Conservation (phyloP, 2,797 vertebrate species). For the Scolopax rusticola region DNA sequence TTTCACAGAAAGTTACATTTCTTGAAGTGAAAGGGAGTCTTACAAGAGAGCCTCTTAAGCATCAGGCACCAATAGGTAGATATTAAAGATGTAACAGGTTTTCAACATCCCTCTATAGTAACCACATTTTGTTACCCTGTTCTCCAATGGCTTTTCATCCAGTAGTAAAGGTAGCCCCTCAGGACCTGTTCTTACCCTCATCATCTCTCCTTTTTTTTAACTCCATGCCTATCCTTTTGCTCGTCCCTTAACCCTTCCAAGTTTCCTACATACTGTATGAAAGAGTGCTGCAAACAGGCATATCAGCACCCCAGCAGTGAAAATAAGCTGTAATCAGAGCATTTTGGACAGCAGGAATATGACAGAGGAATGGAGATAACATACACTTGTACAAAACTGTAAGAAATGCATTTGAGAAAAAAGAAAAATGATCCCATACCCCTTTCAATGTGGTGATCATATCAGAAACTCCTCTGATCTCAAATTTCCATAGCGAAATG, state of each 20-base stretch:
- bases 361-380: neutral
- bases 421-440: neutral
- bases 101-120: neutral
- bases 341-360: neutral
- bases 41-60: neutral
- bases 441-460: neutral
- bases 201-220: neutral
- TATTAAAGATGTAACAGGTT: neutral
- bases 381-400: neutral
- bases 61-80: neutral
- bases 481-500: neutral
- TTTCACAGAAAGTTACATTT: neutral
- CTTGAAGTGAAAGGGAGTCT: neutral
- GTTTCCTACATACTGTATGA: neutral
- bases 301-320: neutral
- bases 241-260: neutral
- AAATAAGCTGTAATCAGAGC: neutral
- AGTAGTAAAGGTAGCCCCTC: neutral
- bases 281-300: neutral
- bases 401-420: neutral
- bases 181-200: neutral
- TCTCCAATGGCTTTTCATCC: neutral
- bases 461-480: neutral
- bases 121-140: neutral
- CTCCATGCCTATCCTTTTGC: neutral